Evolutionary conservation across 2,113 vertebrate species (phyloP), one percentile per base, ranked within the genome.

Genomic region (Mugil cephalus): DNA sequence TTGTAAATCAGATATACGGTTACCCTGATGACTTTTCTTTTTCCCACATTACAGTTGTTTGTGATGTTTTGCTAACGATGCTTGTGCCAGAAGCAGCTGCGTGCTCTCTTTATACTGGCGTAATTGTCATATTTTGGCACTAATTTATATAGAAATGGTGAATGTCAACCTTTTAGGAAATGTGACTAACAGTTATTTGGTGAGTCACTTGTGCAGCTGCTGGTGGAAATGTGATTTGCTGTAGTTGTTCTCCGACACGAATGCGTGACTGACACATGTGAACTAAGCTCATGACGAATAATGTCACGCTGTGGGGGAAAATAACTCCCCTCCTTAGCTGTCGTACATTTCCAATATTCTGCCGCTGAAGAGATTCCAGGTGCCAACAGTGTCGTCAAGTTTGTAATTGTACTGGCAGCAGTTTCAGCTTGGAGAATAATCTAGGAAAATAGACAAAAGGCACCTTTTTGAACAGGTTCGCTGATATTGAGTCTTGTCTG

Each of bases 251-350:
- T 30, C 24, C 24, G 24, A 2, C 24, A 30, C 7, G 6, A 2
- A 7, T 1, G 24, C 64, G 54, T 51, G 69, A 68, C 69, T 42
- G 63, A 50, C 35, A 8, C 10, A 2, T 45, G 18, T 4, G 59
- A 59, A 35, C 70, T 21, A 43, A 66, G 35, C 15, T 66, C 10
- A n/a, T 43, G 72, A 40, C 3, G 8, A 70, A 34, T 38, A n/a
- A 10, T 0, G 61, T 61, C 60, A 47, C 0, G 21, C 47, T 30
- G 67, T 7, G 12, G 24, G n/a, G 5, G 24, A 30, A 30, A 62
- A 55, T 66, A 56, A 34, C 35, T 61, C 5, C 0, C 34, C 24
- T 15, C 8, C 4, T 40, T 7, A 14, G n/a, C 52, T 40, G 51
- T 30, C 21, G 12, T 47, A 10, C 8, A 19, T 30, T 12, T 21